Conservation (phyloP, 2,797 vertebrate species). For the Enteromius trimaculatus region DNA sequence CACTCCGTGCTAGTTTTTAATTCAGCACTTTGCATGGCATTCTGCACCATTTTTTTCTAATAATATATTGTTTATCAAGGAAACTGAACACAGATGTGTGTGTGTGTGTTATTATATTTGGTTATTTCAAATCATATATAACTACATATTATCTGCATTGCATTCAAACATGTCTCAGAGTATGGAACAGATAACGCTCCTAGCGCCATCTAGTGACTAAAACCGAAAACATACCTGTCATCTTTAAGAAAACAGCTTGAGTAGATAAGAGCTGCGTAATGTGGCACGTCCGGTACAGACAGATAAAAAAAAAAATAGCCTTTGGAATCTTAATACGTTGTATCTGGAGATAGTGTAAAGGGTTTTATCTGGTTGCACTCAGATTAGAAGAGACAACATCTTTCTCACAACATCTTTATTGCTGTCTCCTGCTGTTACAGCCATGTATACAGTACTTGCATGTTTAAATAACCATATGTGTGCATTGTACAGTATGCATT, state of each 20-base stretch:
- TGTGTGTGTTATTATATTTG: background rate
- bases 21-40: background rate
- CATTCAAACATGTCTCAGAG: background rate
- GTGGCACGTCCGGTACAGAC: too few species aligned
- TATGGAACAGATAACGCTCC: background rate
- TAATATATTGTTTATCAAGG: background rate
- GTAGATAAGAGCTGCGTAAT: too few species aligned
- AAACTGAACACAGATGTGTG: background rate
- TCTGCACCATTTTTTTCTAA: background rate
- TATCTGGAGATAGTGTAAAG: too few species aligned
- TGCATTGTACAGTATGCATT: too few species aligned
- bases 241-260: background rate
- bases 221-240: background rate
- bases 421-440: too few species aligned
- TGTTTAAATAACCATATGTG: too few species aligned
- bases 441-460: too few species aligned
- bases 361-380: too few species aligned
- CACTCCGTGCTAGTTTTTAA: background rate
- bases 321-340: too few species aligned
- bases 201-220: background rate
- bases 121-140: background rate
- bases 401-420: too few species aligned
- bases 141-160: background rate
- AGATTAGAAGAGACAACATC: too few species aligned
- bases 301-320: too few species aligned